These are phyloP conservation scores for Megaleporinus macrocephalus DNA, from an alignment of 2,113 vertebrate genomes.

Conservation along the genomic window DNA sequence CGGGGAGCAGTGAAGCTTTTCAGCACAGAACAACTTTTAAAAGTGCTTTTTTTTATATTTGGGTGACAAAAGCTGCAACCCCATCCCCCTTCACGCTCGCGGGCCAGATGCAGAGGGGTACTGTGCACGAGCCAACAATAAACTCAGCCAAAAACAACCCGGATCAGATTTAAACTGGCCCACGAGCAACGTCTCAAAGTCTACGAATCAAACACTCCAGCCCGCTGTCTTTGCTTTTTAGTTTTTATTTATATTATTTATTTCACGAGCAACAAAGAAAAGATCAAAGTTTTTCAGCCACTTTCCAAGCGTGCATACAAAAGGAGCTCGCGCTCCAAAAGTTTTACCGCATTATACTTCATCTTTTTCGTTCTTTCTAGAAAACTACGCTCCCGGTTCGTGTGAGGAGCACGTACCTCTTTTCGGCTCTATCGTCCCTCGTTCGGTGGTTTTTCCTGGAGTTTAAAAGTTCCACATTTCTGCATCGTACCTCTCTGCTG, in stretches of 20 bases:
- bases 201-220: too few relatives aligned
- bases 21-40: not conserved
- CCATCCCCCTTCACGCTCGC: not conserved
- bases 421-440: slow-evolving; percentile 55
- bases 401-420: too few relatives aligned
- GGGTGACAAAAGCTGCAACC: not conserved
- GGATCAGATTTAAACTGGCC: not conserved
- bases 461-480: slow-evolving; percentile 68
- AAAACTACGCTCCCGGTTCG: too few relatives aligned
- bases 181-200: too few relatives aligned
- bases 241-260: too few relatives aligned
- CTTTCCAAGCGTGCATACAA: not conserved
- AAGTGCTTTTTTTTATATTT: not conserved
- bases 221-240: too few relatives aligned
- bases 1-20: not conserved
- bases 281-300: too few relatives aligned
- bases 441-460: slow-evolving; percentile 70
- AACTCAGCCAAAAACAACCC: not conserved
- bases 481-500: slow-evolving; percentile 70
- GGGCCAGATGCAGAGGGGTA: not conserved
- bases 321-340: not conserved
- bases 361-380: too few relatives aligned
- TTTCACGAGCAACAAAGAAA: too few relatives aligned
- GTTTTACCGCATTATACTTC: not conserved
- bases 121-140: not conserved